phyloP scores from a whole-genome alignment of 1,140 invertebrate species.

The Penaeus indicus region DNA sequence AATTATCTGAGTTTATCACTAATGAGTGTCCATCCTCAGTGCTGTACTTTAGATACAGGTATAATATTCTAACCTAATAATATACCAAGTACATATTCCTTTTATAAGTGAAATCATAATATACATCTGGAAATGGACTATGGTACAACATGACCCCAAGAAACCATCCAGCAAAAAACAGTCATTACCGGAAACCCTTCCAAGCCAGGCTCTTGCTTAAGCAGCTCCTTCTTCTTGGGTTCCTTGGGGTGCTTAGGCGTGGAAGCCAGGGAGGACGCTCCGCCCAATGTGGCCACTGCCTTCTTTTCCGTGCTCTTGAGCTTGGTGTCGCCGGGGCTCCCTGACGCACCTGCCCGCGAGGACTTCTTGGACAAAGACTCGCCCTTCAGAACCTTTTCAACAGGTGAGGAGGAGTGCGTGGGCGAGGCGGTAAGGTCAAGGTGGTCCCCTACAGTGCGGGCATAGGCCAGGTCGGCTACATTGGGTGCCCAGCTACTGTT shows the following conservation, averaged over 20 bases:
- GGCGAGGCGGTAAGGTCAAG: constrained; percentile 43
- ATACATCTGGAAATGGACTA: no score
- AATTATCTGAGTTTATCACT: no score
- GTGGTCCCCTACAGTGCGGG: constrained; percentile 74
- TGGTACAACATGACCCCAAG: no score
- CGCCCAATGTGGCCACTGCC: not conserved
- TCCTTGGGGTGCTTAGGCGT: constrained; percentile 27
- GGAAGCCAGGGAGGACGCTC: not conserved
- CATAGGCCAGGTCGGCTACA: constrained; percentile 86
- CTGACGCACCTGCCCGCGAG: not conserved
- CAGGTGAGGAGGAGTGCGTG: constrained; percentile 29
- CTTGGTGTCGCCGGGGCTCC: constrained; percentile 10
- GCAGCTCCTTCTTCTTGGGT: constrained; percentile 36
- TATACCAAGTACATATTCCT: no score
- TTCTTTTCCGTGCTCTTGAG: not conserved
- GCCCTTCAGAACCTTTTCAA: constrained; percentile 24
- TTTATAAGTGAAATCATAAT: no score
- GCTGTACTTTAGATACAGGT: no score
- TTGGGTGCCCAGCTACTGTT: constrained; percentile 80
- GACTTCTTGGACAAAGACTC: constrained; percentile 34
- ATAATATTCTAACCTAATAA: no score
- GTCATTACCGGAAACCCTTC: not conserved
- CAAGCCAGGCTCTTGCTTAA: constrained; percentile 27
- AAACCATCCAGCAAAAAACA: not conserved
- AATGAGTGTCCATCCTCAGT: no score